phyloP scores from a whole-genome alignment of 2,888 invertebrate genomes.

The Eupithecia centaureata region DNA sequence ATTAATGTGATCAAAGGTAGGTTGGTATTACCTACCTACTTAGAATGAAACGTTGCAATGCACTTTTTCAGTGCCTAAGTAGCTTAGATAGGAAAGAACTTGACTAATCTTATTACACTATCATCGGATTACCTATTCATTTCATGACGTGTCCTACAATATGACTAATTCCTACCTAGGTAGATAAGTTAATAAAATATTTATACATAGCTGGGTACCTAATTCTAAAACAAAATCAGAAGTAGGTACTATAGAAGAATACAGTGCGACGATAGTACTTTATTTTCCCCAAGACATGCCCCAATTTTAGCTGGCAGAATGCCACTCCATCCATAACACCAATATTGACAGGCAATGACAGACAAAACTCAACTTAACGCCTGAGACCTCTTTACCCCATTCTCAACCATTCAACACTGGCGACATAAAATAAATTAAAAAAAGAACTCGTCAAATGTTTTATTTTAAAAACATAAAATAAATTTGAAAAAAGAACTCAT shows the following conservation, averaged over 20 bases:
- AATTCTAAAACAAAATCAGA: background rate
- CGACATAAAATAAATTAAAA: conserved; percentile 27
- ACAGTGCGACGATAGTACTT: background rate
- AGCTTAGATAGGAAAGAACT: background rate
- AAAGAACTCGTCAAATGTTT: conserved; percentile 13
- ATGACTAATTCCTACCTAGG: background rate
- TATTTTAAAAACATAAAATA: too few species aligned
- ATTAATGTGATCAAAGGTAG: too few species aligned
- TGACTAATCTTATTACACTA: background rate
- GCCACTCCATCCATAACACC: conserved; percentile 1
- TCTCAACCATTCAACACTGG: conserved; percentile 20
- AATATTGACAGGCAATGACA: conserved; percentile 7
- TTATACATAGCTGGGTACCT: background rate
- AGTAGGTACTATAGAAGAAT: too few species aligned
- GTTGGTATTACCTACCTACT: background rate
- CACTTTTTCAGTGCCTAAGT: background rate
- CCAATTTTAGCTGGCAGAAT: conserved; percentile 14
- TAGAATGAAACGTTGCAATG: background rate
- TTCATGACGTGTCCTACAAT: background rate
- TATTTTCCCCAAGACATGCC: conserved; percentile 7
- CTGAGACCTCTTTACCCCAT: conserved; percentile 23
- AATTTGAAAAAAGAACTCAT: conserved; percentile 28
- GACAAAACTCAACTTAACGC: background rate
- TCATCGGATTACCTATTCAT: conserved; percentile 1
- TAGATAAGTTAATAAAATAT: background rate